Conservation (phyloP, 2,888 invertebrate genomes). For the Mesorhabditis spiculigera region DNA sequence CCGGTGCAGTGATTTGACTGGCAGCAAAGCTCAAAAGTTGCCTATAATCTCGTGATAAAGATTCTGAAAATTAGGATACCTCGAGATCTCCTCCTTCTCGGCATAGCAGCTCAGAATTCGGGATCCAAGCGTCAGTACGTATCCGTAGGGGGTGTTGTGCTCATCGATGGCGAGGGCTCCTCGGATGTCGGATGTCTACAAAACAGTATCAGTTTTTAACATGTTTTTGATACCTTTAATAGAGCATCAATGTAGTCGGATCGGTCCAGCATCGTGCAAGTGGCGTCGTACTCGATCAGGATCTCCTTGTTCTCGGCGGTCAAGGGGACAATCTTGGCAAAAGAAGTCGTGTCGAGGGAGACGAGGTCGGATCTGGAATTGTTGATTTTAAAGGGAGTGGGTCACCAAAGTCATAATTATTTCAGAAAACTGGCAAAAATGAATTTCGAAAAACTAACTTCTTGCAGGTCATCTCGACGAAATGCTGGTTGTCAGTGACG, state of each 20-base stretch:
- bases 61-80: constrained; percentile 15
- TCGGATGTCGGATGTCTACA: constrained; percentile 18
- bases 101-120: constrained; percentile 54
- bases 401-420: constrained; percentile 19
- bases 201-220: background rate
- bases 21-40: constrained; percentile 27
- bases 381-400: background rate
- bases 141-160: constrained; percentile 39
- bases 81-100: constrained; percentile 34
- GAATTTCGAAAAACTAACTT: constrained; percentile 19
- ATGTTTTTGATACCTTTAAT: constrained; percentile 16
- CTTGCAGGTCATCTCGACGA: constrained; percentile 37
- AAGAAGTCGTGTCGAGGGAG: constrained; percentile 21
- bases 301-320: constrained; percentile 25
- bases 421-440: background rate
- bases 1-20: constrained; percentile 20
- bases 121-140: constrained; percentile 39
- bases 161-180: constrained; percentile 34
- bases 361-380: constrained; percentile 30
- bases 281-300: constrained; percentile 36
- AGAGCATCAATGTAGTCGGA: constrained; percentile 29
- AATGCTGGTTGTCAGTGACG: constrained; percentile 43
- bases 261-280: constrained; percentile 32
- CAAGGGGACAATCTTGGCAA: constrained; percentile 19
- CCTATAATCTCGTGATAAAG: constrained; percentile 16